These are phyloP conservation scores for Echinops telfairi DNA, from an alignment of 2,113 vertebrate species.

Conservation along the genomic window DNA sequence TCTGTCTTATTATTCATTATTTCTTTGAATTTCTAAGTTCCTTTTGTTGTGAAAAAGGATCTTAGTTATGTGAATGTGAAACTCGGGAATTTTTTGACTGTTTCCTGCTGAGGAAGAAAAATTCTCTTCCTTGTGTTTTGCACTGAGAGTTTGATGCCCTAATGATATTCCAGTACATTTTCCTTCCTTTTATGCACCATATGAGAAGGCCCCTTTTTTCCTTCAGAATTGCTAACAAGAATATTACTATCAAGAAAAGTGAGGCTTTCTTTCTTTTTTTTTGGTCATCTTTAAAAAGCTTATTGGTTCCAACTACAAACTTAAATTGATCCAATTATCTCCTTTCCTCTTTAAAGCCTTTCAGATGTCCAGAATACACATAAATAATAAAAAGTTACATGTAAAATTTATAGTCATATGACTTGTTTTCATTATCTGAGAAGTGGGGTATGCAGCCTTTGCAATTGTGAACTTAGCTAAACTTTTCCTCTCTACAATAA, in stretches of 20 bases:
- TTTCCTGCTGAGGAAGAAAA: not conserved
- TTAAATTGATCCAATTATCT: conserved; percentile 39
- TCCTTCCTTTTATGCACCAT: not conserved
- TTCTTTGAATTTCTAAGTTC: conserved; percentile 40
- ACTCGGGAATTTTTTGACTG: conserved; percentile 35
- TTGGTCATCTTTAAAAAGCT: not conserved
- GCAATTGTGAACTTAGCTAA: not conserved
- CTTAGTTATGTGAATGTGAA: conserved; percentile 32
- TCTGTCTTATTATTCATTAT: not conserved
- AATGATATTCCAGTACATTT: conserved; percentile 19
- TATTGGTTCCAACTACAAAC: conserved; percentile 18
- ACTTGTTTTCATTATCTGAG: conserved; percentile 34
- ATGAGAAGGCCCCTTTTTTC: not conserved
- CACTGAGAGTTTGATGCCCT: conserved; percentile 33
- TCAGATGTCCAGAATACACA: conserved; percentile 31
- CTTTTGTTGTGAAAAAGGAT: not conserved
- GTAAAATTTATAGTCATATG: not conserved
- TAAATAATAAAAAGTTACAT: conserved; percentile 17
- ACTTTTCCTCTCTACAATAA: conserved; percentile 56
- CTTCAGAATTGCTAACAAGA: conserved; percentile 28
- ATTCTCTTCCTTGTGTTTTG: not conserved
- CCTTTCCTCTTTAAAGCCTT: not conserved
- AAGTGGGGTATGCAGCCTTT: conserved; percentile 43
- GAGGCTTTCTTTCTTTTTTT: conserved; percentile 16
- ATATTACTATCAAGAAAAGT: conserved; percentile 26